Base-by-base conservation (phyloP, 2,888 invertebrate species). In the Drosophila nr. perissopoda region DNA sequence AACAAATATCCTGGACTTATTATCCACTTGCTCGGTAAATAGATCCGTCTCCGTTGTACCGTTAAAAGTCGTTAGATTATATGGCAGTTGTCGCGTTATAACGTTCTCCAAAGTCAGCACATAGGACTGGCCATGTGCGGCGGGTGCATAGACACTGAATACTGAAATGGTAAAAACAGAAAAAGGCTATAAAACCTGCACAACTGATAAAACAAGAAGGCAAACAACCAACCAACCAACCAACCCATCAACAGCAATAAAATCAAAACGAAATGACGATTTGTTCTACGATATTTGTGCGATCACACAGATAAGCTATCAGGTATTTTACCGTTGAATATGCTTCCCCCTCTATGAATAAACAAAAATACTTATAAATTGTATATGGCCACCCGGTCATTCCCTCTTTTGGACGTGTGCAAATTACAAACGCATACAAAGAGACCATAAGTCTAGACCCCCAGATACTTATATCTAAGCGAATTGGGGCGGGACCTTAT, bases 111-210 rank as follows among this genome's bases (percentile, higher is more conserved):
- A 54, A 8, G 86, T 78, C 8, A 87, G 70, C 56, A 91, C 70
- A 81, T 90, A 90, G 53, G 91, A 88, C 68, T 92, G 92, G 27
- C 89, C 92, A 71, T 89, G 79, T 76, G 86, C 79, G 66, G 84
- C 76, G 56, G 84, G 75, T 82, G 88, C 77, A 73, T 75, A 83
- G 79, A 82, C 88, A 77, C 87, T 83, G 79, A 92, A 83, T 76
- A 92, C 93, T 92, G 91, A 85, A 92, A 92, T 81, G 82, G 74
- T 56, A 53, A 21, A 66, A 65, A 58, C 46, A 58, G n/a, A 64
- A 69, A 67, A 16, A 59, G 49, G 29, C 61, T 70, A 59, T 71
- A 76, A n/a, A 49, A 46, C 49, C 36, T 51, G 74, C 42, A 73
- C 52, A 46, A 48, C 53, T 74, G 69, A 72, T 60, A 67, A 72